phyloP scores from a whole-genome alignment of 92 coral and sea anemone genomes.

The Phenganax stokvisi region DNA sequence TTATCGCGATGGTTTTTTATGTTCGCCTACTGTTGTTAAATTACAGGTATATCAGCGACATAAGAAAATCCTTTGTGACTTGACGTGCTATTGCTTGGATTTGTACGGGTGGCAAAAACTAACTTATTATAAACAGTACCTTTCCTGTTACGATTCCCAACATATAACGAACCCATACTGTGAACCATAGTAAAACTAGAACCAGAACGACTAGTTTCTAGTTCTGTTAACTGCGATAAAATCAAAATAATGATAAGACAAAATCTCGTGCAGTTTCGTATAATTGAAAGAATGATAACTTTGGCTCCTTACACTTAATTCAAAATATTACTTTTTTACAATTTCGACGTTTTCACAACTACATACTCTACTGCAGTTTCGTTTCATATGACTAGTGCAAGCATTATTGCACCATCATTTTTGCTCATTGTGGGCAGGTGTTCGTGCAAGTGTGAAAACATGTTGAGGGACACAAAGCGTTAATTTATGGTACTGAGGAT shows the following conservation, averaged over 20 bases:
- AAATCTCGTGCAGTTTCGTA: no score
- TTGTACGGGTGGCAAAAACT: conserved; percentile 27
- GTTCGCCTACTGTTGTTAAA: neutral
- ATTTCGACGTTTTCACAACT: conserved; percentile 38
- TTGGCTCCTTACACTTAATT: no score
- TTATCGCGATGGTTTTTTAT: neutral
- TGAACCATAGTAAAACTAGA: no score
- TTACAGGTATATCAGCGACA: conserved; percentile 17
- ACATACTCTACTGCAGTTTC: conserved; percentile 31
- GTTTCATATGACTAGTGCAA: neutral
- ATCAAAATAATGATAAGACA: no score
- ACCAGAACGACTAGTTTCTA: no score
- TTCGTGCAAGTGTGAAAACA: conserved; percentile 52
- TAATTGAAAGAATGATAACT: no score
- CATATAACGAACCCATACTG: no score
- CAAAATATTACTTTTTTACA: conserved; percentile 19
- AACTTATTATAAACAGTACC: no score
- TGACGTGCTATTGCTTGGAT: neutral
- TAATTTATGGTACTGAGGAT: conserved; percentile 30
- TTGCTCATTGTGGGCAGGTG: conserved; percentile 50
- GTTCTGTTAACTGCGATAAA: no score
- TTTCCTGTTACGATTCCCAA: no score
- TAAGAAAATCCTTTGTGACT: conserved; percentile 29
- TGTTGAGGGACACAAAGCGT: conserved; percentile 50
- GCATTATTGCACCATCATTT: conserved; percentile 33